Evolutionary conservation across 2,113 vertebrate species (phyloP).

Genomic region (Macrotus californicus): DNA sequence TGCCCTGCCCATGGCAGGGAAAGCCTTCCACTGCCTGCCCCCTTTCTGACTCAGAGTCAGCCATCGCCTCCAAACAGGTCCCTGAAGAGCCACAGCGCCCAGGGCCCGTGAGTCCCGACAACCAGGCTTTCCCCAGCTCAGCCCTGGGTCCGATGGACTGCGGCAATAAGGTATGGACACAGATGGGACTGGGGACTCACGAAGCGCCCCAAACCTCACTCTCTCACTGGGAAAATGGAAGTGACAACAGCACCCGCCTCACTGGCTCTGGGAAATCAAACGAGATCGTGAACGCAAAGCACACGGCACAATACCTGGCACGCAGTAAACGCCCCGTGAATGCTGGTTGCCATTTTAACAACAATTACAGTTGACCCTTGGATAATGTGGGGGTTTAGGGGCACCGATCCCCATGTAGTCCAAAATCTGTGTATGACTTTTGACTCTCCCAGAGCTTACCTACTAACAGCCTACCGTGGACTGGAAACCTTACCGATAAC

Average conservation of each 20-base stretch:
- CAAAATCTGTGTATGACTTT: neutral
- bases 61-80: neutral
- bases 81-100: neutral
- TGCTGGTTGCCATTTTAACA: neutral
- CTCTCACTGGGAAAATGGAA: neutral
- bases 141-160: neutral
- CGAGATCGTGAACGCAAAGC: neutral
- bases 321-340: neutral
- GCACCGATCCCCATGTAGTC: neutral
- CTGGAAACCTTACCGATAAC: neutral
- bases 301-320: neutral
- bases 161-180: neutral
- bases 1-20: neutral
- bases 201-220: neutral
- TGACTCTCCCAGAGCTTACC: neutral
- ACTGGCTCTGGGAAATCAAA: neutral
- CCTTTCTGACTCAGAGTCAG: neutral
- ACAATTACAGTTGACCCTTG: neutral
- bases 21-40: neutral
- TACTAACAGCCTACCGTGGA: neutral
- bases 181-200: neutral
- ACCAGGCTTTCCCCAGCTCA: neutral
- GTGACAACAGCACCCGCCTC: neutral
- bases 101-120: neutral
- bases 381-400: neutral